These are phyloP conservation scores for Hypolimnas misippus DNA, from an alignment of 2,888 invertebrate species.

Conservation along the genomic window DNA sequence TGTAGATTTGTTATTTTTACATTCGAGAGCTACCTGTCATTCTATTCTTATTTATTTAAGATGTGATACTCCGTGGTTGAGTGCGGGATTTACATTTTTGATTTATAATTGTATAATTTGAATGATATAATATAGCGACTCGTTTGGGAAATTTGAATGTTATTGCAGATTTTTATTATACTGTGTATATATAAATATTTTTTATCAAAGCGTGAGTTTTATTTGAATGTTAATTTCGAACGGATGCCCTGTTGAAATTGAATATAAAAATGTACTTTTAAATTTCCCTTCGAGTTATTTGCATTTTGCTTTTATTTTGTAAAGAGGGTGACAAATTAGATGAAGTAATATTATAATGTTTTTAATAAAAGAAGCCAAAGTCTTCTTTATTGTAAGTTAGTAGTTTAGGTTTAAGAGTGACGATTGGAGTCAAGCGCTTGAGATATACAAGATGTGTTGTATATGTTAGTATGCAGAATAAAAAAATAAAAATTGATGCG, in stretches of 20 bases:
- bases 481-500: constrained; percentile 58
- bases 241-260: background rate
- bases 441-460: constrained; percentile 56
- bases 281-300: constrained; percentile 23
- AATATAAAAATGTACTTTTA: constrained; percentile 3
- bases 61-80: constrained; percentile 1
- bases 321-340: constrained; percentile 46
- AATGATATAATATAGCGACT: constrained; percentile 7
- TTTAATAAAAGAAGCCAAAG: constrained; percentile 75
- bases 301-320: constrained; percentile 40
- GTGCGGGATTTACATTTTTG: background rate
- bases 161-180: background rate
- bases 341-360: constrained; percentile 58
- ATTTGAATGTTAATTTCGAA: background rate
- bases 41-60: constrained; percentile 3
- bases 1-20: constrained; percentile 8
- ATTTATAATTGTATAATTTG: constrained; percentile 27
- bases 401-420: constrained; percentile 60
- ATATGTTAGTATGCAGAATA: constrained; percentile 60
- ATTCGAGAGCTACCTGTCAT: background rate
- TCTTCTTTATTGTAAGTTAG: constrained; percentile 69
- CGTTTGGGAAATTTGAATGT: constrained; percentile 26
- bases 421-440: constrained; percentile 61
- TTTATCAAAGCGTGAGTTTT: background rate
- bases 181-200: background rate